Evolutionary conservation across 2,797 vertebrate species (phyloP).

Genomic region (Sebastolobus altivelis): DNA sequence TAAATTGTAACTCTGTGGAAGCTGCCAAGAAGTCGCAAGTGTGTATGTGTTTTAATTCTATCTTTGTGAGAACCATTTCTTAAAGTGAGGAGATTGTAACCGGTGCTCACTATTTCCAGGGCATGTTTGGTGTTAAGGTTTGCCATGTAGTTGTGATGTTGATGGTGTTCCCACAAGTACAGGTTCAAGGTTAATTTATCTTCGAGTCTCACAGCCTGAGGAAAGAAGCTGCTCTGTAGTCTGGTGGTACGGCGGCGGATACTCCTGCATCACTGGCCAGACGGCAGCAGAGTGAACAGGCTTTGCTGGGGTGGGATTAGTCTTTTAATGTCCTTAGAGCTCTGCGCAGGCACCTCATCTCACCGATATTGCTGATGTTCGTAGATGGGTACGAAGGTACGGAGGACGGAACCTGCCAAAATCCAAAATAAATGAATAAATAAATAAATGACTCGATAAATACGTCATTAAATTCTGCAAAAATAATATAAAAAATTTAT

Average conservation of each 20-base stretch:
- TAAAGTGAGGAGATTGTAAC: neutral
- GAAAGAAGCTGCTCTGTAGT: neutral
- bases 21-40: slow-evolving; percentile 19
- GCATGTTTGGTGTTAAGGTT: slow-evolving; percentile 3
- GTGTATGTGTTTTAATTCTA: slow-evolving; percentile 22
- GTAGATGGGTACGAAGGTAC: neutral
- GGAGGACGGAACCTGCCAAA: neutral
- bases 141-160: neutral
- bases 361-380: neutral
- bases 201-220: neutral
- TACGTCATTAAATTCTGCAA: too few relatives aligned
- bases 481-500: too few relatives aligned
- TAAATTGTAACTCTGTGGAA: slow-evolving; percentile 32
- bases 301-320: neutral
- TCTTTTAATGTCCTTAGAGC: neutral
- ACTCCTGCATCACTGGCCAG: neutral
- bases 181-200: slow-evolving; percentile 7
- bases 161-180: neutral
- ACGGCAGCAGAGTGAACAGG: neutral
- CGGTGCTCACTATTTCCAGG: slow-evolving; percentile 7
- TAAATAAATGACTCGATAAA: too few relatives aligned
- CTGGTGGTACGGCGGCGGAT: neutral
- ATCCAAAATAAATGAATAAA: too few relatives aligned
- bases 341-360: neutral
- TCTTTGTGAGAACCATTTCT: slow-evolving; percentile 20